Evolutionary conservation across 2,888 invertebrate species (phyloP).

Genomic region (Choristoneura rosaceana): DNA sequence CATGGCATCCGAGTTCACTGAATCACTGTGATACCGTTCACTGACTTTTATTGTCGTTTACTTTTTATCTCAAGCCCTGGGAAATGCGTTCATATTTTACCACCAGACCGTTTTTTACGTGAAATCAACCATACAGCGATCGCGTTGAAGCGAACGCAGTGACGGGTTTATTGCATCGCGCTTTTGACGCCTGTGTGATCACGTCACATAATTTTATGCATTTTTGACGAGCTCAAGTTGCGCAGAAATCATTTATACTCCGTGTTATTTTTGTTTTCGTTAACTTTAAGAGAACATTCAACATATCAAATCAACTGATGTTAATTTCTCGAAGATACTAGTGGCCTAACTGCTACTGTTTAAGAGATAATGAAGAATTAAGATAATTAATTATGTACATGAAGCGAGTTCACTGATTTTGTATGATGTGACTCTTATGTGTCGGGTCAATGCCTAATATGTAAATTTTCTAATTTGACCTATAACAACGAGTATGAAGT

Average conservation of each 20-base stretch:
- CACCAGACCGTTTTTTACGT: slow-evolving; percentile 45
- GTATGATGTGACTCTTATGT: no score
- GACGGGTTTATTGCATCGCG: neutral
- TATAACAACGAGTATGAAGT: no score
- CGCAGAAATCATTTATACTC: neutral
- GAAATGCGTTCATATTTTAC: slow-evolving; percentile 51
- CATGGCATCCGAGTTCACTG: slow-evolving; percentile 55
- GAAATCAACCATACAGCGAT: slow-evolving; percentile 6
- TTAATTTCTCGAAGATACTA: no score
- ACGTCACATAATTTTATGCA: neutral
- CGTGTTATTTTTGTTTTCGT: no score
- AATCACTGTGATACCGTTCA: slow-evolving; percentile 67
- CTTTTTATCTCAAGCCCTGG: slow-evolving; percentile 44
- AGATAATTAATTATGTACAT: no score
- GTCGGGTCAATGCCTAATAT: no score
- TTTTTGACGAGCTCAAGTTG: neutral
- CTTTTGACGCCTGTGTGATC: neutral
- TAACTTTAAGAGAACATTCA: no score
- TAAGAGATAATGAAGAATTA: no score
- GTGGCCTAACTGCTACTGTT: no score
- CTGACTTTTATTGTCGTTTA: slow-evolving; percentile 48
- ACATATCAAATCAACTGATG: no score
- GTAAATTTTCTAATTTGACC: no score
- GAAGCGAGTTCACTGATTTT: no score
- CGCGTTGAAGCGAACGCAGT: neutral